Conservation (phyloP, 1,140 invertebrate genomes). For the Papilio polytes region DNA sequence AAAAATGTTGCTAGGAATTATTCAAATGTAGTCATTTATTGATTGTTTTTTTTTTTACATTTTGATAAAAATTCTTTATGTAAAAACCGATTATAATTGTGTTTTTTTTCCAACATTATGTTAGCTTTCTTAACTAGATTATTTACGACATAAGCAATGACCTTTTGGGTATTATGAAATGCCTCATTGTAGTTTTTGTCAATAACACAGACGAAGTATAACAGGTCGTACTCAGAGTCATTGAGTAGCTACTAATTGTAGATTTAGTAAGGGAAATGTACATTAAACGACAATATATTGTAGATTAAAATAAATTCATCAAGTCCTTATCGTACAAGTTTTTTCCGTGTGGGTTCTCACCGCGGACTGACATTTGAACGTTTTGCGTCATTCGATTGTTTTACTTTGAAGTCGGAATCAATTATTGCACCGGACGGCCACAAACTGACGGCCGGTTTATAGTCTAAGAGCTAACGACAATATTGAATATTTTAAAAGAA, state of each 20-base stretch:
- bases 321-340: background rate
- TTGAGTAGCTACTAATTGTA: too few relatives aligned
- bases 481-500: background rate
- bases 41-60: too few relatives aligned
- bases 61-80: background rate
- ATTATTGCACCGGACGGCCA: slow-evolving; percentile 43
- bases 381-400: slow-evolving; percentile 28
- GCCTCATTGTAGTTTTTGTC: too few relatives aligned
- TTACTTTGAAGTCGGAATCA: slow-evolving; percentile 43
- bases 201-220: too few relatives aligned
- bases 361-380: background rate
- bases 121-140: too few relatives aligned
- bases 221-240: too few relatives aligned
- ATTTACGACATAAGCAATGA: too few relatives aligned
- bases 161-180: too few relatives aligned
- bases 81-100: background rate
- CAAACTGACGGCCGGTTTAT: slow-evolving; percentile 6
- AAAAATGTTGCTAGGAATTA: background rate
- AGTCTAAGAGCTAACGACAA: background rate
- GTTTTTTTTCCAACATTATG: background rate
- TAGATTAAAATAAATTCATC: background rate
- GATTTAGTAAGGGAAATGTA: too few relatives aligned
- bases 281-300: too few relatives aligned
- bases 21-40: background rate
- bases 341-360: background rate